Conservation (phyloP, 2,113 vertebrate genomes). For the Meriones unguiculatus region DNA sequence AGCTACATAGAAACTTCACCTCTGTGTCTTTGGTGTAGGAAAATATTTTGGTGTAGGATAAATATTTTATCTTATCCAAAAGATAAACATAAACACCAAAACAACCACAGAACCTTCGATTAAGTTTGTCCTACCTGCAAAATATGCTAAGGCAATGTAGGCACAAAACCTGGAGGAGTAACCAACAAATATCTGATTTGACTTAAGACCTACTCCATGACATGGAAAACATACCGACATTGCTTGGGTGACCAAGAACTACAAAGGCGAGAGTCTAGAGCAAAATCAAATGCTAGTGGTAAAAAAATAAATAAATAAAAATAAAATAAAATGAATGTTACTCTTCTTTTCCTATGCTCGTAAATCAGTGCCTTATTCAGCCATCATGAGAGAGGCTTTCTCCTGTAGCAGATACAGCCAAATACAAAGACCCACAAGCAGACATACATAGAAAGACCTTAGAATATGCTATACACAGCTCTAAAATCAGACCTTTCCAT, state of each 20-base stretch:
- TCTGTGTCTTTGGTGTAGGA: background rate
- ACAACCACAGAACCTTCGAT: background rate
- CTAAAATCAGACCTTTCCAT: background rate
- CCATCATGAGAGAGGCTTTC: background rate
- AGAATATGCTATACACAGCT: no score
- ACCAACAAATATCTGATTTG: background rate
- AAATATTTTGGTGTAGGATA: background rate
- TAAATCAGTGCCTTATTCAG: background rate
- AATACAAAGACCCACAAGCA: background rate
- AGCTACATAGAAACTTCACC: background rate
- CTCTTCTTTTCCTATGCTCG: background rate
- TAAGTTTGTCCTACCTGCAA: background rate
- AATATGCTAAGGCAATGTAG: background rate
- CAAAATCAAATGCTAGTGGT: background rate
- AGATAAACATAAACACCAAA: background rate
- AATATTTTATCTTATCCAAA: background rate
- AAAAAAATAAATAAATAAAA: background rate
- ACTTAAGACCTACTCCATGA: no score
- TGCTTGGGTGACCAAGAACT: background rate
- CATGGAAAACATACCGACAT: background rate
- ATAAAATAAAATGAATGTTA: background rate
- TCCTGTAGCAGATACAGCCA: background rate
- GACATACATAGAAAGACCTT: background rate
- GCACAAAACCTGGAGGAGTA: background rate
- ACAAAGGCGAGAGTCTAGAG: background rate